Conservation (phyloP, 37 sponge, comb jelly and placozoan species). For the Ephydatia muelleri region DNA sequence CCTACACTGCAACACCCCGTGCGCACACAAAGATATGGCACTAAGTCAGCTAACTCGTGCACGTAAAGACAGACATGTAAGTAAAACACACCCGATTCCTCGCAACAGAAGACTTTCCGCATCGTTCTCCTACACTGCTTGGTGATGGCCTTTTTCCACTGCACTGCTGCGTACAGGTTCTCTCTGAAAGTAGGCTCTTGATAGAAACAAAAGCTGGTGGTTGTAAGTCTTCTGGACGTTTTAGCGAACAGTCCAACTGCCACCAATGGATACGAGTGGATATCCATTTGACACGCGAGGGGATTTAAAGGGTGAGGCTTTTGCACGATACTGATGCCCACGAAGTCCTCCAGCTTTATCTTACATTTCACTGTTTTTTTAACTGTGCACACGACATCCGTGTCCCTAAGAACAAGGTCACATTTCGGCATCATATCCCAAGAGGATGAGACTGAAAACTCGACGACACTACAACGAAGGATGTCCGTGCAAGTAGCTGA, state of each 20-base stretch:
- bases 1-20: no score
- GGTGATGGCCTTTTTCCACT: constrained; percentile 63
- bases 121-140: constrained; percentile 17
- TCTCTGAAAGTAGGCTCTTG: constrained; percentile 9
- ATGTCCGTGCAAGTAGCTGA: neutral
- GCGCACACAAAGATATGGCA: no score
- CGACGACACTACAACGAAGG: neutral
- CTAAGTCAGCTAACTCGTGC: no score
- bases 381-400: neutral
- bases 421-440: neutral
- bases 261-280: constrained; percentile 43
- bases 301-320: constrained; percentile 20
- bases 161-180: constrained; percentile 34
- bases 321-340: constrained; percentile 41
- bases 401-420: neutral
- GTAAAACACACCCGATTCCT: neutral
- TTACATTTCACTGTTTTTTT: neutral
- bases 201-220: constrained; percentile 33
- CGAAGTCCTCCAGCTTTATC: constrained; percentile 56
- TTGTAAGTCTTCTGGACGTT: constrained; percentile 3
- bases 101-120: constrained; percentile 1
- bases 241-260: neutral
- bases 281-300: constrained; percentile 25
- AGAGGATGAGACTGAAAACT: neutral
- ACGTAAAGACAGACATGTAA: neutral